These are phyloP conservation scores for Solen grandis DNA, from an alignment of 1,140 invertebrate genomes.

Conservation along the genomic window DNA sequence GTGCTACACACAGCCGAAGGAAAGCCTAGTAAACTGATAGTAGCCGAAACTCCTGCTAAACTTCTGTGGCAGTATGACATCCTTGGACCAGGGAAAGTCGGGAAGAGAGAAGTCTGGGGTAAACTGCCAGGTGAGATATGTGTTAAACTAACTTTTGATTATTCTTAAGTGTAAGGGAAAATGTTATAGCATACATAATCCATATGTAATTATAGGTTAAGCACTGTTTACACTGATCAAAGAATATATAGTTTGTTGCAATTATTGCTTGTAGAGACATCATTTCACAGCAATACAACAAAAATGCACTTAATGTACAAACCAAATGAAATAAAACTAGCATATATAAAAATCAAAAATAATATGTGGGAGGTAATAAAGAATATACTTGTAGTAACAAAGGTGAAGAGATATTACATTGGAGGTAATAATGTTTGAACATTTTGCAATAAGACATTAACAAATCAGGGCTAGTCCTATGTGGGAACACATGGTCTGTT, in stretches of 20 bases:
- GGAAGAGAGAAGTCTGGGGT: slow-evolving; percentile 69
- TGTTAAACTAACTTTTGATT: too few relatives aligned
- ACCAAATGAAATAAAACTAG: too few relatives aligned
- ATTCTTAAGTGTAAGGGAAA: too few relatives aligned
- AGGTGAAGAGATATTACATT: too few relatives aligned
- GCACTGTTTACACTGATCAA: not conserved
- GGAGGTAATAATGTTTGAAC: too few relatives aligned
- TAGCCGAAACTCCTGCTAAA: slow-evolving; percentile 77
- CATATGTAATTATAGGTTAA: not conserved
- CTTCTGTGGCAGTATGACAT: slow-evolving; percentile 75
- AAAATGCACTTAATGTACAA: too few relatives aligned
- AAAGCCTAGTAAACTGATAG: slow-evolving; percentile 68
- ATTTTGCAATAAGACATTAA: too few relatives aligned
- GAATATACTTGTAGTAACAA: too few relatives aligned
- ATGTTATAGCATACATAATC: not conserved
- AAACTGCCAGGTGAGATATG: slow-evolving; percentile 69
- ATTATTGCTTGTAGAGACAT: not conserved
- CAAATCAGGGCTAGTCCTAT: not conserved
- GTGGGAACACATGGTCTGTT: not conserved
- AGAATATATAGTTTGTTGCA: not conserved
- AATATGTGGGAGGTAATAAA: too few relatives aligned
- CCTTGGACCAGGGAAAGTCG: slow-evolving; percentile 63
- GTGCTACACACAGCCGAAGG: slow-evolving; percentile 68
- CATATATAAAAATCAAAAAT: too few relatives aligned
- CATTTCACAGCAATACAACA: too few relatives aligned